Evolutionary conservation across 2,113 vertebrate genomes (phyloP).

Genomic region (Hyaena hyaena): DNA sequence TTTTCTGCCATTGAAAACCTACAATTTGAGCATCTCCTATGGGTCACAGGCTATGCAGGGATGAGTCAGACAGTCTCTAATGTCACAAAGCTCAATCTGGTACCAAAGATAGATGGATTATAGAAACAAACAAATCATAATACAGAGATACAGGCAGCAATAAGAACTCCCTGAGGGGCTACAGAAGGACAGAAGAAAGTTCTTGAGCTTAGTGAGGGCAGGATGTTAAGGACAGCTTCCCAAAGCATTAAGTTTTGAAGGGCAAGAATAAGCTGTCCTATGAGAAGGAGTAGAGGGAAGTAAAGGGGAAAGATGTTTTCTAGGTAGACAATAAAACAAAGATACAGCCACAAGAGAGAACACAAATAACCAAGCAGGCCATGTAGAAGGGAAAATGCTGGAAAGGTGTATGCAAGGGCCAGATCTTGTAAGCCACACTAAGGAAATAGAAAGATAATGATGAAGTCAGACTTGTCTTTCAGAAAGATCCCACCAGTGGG

Average conservation of each 20-base stretch:
- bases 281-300: not conserved
- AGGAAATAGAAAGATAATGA: not conserved
- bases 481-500: not conserved
- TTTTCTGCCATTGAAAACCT: conserved; percentile 37
- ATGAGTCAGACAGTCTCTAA: conserved; percentile 37
- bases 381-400: not conserved
- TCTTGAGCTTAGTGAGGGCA: not conserved
- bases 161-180: not conserved
- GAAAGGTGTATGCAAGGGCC: not conserved
- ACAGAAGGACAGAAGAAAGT: not conserved
- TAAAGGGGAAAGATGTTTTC: not conserved
- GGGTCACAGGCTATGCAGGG: not conserved
- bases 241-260: not conserved
- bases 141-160: not conserved
- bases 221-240: not conserved
- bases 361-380: not conserved
- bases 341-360: not conserved
- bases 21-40: not conserved
- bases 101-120: not conserved
- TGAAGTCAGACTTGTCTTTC: not conserved
- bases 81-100: not conserved
- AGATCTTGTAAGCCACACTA: not conserved
- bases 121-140: conserved; percentile 58
- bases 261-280: not conserved
- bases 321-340: not conserved